Conservation (phyloP, 2,113 vertebrate genomes). For the Vimba vimba region DNA sequence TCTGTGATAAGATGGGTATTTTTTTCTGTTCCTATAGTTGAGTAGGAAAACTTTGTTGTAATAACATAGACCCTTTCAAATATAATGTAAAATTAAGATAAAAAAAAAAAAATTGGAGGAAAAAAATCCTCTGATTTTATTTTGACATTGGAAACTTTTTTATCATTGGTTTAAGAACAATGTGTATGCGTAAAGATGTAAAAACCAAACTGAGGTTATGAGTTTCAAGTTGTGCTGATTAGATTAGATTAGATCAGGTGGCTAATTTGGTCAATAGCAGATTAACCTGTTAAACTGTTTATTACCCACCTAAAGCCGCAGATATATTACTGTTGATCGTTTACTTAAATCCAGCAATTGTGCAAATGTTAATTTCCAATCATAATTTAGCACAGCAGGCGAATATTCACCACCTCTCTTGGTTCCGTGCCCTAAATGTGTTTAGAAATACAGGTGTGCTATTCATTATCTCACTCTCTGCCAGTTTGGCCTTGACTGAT, state of each 20-base stretch:
- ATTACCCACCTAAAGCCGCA: not conserved
- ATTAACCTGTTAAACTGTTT: conserved; percentile 19
- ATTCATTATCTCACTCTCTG: not conserved
- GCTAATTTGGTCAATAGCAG: conserved; percentile 35
- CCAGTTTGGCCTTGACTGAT: conserved; percentile 24
- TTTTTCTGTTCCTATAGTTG: not conserved
- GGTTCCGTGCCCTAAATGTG: conserved; percentile 15
- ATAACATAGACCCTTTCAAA: not conserved
- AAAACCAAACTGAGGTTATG: not conserved
- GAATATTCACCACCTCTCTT: conserved; percentile 1
- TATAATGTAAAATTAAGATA: not conserved
- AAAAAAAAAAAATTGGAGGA: not conserved
- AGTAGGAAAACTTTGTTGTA: not conserved
- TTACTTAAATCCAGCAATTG: conserved; percentile 5
- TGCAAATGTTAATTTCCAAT: not conserved
- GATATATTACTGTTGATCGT: conserved; percentile 27
- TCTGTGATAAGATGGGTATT: not conserved
- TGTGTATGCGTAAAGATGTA: not conserved
- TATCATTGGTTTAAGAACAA: not conserved
- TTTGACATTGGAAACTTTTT: not conserved
- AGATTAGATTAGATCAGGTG: conserved; percentile 39
- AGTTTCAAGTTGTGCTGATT: conserved; percentile 10
- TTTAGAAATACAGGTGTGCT: conserved; percentile 2
- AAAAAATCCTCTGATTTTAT: not conserved
- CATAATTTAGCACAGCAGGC: not conserved